These are phyloP conservation scores for Oenanthe melanoleuca DNA, from an alignment of 2,113 vertebrate genomes.

Conservation along the genomic window DNA sequence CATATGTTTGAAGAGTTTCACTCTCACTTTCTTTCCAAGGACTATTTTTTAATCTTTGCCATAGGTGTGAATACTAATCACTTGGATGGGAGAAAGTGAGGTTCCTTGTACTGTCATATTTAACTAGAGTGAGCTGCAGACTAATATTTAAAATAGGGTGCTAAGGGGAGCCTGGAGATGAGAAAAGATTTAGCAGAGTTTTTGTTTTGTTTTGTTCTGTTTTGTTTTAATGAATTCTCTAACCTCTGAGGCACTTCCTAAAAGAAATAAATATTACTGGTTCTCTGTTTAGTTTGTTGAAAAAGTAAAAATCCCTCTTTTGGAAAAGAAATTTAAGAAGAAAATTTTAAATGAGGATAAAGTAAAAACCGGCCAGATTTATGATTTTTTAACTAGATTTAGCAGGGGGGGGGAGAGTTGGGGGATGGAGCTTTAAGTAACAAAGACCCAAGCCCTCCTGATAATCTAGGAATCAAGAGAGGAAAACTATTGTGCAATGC, in stretches of 20 bases:
- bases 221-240: neutral
- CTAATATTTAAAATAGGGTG: neutral
- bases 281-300: neutral
- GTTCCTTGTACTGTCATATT: neutral
- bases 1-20: neutral
- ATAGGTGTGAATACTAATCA: neutral
- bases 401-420: neutral
- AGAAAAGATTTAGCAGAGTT: neutral
- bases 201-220: neutral
- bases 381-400: neutral
- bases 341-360: neutral
- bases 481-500: neutral
- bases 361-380: neutral
- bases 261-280: neutral
- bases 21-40: neutral
- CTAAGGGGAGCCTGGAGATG: neutral
- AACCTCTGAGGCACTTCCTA: neutral
- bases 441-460: neutral
- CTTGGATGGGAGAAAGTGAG: neutral
- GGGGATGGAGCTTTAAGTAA: neutral
- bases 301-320: neutral
- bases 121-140: neutral
- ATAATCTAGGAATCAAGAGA: neutral
- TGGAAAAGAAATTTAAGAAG: neutral
- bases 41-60: neutral